phyloP scores from a whole-genome alignment of 2,113 vertebrate genomes.

The Macaca mulatta region DNA sequence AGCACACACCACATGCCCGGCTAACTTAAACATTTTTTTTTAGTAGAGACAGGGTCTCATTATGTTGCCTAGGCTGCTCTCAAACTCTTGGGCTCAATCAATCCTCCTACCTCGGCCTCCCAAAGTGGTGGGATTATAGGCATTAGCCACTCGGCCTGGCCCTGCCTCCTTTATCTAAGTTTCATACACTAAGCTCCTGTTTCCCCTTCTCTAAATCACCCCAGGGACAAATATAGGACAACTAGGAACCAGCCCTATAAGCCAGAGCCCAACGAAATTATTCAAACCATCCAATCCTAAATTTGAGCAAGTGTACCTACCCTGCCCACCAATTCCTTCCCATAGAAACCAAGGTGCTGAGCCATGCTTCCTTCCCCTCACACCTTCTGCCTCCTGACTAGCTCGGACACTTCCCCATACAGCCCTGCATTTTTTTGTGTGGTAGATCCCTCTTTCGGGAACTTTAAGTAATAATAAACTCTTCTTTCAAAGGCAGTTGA shows the following conservation, averaged over 20 bases:
- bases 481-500: constrained; percentile 8
- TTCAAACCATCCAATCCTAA: constrained; percentile 9
- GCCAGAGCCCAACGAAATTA: not conserved
- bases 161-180: not conserved
- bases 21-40: too few species aligned
- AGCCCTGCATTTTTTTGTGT: not conserved
- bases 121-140: too few species aligned
- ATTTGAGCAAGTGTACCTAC: not conserved
- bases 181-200: not conserved
- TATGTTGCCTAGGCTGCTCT: too few species aligned
- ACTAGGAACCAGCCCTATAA: not conserved
- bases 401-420: not conserved
- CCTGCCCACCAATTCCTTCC: not conserved
- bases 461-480: not conserved
- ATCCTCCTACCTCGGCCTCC: too few species aligned
- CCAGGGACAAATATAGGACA: not conserved
- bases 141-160: too few species aligned
- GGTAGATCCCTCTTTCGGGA: not conserved
- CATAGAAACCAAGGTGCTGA: not conserved
- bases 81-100: too few species aligned
- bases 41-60: too few species aligned
- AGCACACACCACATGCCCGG: too few species aligned
- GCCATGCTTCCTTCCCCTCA: not conserved
- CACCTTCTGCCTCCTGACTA: not conserved
- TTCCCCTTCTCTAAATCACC: not conserved